These are phyloP conservation scores for Jordanella pulchra DNA, from an alignment of 2,797 vertebrate species.

Conservation along the genomic window DNA sequence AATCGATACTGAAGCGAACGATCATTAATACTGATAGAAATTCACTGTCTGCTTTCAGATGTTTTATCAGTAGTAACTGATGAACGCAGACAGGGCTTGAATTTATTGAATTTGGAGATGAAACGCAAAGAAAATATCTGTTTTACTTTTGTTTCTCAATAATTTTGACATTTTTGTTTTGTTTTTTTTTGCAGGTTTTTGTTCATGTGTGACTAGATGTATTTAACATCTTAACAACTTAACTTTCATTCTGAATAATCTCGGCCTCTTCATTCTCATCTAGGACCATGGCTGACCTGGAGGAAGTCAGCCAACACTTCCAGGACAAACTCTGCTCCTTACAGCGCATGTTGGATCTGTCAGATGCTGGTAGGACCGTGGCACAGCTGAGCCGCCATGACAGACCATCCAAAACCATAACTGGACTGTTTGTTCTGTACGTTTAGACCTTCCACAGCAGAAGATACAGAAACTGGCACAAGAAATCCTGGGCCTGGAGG, in stretches of 20 bases:
- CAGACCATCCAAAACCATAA: neutral
- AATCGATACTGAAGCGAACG: too few relatives aligned
- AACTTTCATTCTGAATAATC: neutral
- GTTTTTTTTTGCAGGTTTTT: neutral
- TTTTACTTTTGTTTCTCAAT: neutral
- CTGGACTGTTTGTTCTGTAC: neutral
- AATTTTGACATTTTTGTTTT: neutral
- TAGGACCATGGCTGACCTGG: constrained; percentile 63
- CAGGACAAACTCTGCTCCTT: constrained; percentile 53
- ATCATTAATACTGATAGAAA: too few relatives aligned
- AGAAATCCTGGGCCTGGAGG: constrained; percentile 43
- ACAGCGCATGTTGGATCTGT: constrained; percentile 57
- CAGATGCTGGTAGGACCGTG: constrained; percentile 44
- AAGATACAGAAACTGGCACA: constrained; percentile 57
- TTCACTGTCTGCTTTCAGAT: too few relatives aligned
- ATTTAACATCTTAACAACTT: neutral
- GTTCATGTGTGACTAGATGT: neutral
- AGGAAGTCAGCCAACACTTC: constrained; percentile 51
- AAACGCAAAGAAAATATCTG: neutral
- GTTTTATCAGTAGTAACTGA: too few relatives aligned
- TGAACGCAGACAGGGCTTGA: too few relatives aligned
- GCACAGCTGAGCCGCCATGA: neutral
- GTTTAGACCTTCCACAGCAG: constrained; percentile 51
- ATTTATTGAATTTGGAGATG: too few relatives aligned
- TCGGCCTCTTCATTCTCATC: constrained; percentile 10